A percentile compares a stretch with the other conserved stretches of the same genome.
Conservation (phyloP, 2,113 vertebrate genomes). For the Oxygymnocypris stewartii region DNA sequence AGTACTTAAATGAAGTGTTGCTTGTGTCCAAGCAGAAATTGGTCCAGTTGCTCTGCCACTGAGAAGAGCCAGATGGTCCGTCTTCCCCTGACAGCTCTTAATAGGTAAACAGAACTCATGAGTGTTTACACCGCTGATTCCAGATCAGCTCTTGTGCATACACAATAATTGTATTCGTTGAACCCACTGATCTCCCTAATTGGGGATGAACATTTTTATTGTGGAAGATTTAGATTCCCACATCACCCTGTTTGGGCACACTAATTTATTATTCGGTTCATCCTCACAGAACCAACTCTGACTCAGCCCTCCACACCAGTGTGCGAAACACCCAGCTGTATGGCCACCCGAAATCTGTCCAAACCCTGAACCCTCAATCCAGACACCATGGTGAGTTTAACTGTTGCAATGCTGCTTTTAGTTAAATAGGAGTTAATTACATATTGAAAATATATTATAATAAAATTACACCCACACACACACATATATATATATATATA, state of each 20-base stretch:
- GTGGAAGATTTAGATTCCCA: not conserved
- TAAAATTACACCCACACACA: too few relatives aligned
- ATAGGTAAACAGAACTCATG: conserved; percentile 71
- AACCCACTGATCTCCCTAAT: not conserved
- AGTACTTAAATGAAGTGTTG: not conserved
- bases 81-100: conserved; percentile 77
- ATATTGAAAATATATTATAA: too few relatives aligned
- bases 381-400: conserved; percentile 72
- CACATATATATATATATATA: too few relatives aligned
- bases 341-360: conserved; percentile 65
- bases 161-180: not conserved
- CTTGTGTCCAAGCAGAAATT: conserved; percentile 68
- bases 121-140: not conserved
- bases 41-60: conserved; percentile 72
- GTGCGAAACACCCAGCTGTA: conserved; percentile 78
- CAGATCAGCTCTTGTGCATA: not conserved
- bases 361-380: conserved; percentile 55
- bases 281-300: conserved; percentile 78
- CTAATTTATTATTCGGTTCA: not conserved
- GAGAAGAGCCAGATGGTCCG: conserved; percentile 79
- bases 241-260: not conserved
- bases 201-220: not conserved
- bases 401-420: not conserved
- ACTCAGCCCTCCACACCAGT: conserved; percentile 85
- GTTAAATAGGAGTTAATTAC: not conserved